Base-by-base conservation (phyloP, 2,797 vertebrate genomes). In the Moxostoma hubbsi region DNA sequence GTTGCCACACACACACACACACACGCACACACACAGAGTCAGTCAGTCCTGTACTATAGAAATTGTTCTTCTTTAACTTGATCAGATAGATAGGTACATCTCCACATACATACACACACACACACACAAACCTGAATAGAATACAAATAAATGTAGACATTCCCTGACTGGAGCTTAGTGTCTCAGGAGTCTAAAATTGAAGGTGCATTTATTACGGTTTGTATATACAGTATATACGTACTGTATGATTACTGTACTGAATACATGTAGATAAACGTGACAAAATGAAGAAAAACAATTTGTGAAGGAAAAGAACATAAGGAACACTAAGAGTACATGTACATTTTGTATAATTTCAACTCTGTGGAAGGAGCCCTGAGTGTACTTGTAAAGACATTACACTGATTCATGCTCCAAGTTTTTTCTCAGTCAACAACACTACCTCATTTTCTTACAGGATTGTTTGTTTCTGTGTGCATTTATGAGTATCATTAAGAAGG, bases 361-460 rank as follows among this genome's bases (percentile, higher is more conserved):
- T 71, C 64, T 70, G 62, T 61, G 12, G 65, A 5, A 46, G 50
- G 73, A 80, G 77, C 12, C 10, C 58, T 24, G 61, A 75, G 50
- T 80, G 58, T 62, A 73, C 72, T 62, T 61, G 53, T 76, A 57
- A 43, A 71, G 75, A 73, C 85, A 61, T 85, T 73, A 86, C 85
- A 84, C 87, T 81, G 79, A 73, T 46, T 64, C 53, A 59, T 66
- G 84, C 66, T 80, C 55, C 53, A 66, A 65, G 53, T 82, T 79
- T 81, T 83, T 86, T 90, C 82, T 84, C 86, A 86, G 89, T 88
- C 90, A 92, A 92, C 90, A 88, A 83, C 89, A 89, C 93, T 95
- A 94, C 94, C 94, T 95, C 93, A 91, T 92, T 92, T 93, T 81
- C 90, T 90, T 90, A 89, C 87, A 88, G 86, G 84, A 86, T 2